Percentiles rank a stretch among this genome's conserved stretches.
phyloP scores from a whole-genome alignment of 2,797 vertebrate genomes.

The Brotula barbata region DNA sequence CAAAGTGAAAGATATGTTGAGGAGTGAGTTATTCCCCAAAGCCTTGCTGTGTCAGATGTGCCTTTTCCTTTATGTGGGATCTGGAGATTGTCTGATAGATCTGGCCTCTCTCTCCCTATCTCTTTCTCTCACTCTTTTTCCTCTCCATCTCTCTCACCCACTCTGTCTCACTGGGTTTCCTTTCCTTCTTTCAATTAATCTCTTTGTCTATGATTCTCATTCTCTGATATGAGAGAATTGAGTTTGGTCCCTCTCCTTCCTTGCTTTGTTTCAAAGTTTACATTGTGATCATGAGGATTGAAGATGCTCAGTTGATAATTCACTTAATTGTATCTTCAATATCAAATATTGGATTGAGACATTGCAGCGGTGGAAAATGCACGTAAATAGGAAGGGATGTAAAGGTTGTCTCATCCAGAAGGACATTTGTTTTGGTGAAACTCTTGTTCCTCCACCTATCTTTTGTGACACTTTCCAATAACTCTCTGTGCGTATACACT shows the following conservation, averaged over 20 bases:
- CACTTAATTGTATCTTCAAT: slow-evolving; percentile 39
- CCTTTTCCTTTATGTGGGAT: slow-evolving; percentile 68
- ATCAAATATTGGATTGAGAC: slow-evolving; percentile 38
- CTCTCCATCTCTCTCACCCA: slow-evolving; percentile 36
- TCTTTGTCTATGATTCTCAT: slow-evolving; percentile 56
- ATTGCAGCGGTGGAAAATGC: slow-evolving; percentile 30
- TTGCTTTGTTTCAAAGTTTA: slow-evolving; percentile 46
- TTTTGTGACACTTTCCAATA: no score
- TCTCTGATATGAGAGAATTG: slow-evolving; percentile 33
- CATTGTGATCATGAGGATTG: slow-evolving; percentile 33
- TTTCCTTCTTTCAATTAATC: slow-evolving; percentile 51
- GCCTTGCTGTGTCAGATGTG: slow-evolving; percentile 69
- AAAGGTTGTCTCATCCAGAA: no score
- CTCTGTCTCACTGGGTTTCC: slow-evolving; percentile 41
- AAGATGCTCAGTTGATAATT: slow-evolving; percentile 29
- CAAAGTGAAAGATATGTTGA: slow-evolving; percentile 66
- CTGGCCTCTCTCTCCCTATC: slow-evolving; percentile 46
- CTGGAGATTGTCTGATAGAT: slow-evolving; percentile 67
- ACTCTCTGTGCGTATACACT: no score
- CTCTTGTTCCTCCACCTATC: background rate
- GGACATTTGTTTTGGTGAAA: background rate
- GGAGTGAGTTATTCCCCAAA: slow-evolving; percentile 65
- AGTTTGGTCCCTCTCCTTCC: background rate
- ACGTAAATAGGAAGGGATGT: slow-evolving; percentile 42
- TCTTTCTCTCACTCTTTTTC: slow-evolving; percentile 29